Conservation (phyloP, 37 sponge, comb jelly and placozoan genomes). For the Haliclona indistincta region DNA sequence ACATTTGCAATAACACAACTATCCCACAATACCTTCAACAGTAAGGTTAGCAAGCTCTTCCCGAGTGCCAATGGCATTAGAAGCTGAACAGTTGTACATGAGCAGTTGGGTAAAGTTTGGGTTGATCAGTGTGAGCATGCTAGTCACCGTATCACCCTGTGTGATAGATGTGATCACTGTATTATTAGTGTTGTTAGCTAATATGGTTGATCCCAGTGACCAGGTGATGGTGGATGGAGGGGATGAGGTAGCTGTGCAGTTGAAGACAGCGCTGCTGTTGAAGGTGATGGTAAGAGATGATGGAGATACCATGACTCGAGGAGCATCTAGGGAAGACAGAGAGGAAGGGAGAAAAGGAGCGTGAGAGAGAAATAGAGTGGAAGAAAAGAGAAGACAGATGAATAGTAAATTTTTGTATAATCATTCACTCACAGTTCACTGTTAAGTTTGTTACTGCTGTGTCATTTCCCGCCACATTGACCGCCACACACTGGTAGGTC, state of each 20-base stretch:
- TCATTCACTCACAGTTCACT: no score
- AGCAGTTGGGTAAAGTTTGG: no score
- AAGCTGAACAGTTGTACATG: conserved; percentile 51
- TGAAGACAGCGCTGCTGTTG: neutral
- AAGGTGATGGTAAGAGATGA: no score
- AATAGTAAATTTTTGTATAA: no score
- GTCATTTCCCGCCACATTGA: conserved; percentile 4
- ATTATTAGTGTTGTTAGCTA: no score
- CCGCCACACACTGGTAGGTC: neutral
- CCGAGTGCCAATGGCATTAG: conserved; percentile 21
- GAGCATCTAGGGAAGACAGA: neutral
- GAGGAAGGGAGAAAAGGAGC: neutral
- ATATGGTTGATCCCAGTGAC: no score
- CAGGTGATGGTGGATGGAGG: conserved; percentile 55
- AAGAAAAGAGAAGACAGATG: neutral
- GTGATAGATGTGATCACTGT: no score
- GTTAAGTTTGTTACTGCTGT: neutral
- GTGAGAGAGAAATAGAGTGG: neutral
- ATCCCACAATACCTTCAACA: conserved; percentile 76
- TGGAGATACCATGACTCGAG: neutral
- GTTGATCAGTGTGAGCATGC: no score
- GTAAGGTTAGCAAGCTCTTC: conserved; percentile 30
- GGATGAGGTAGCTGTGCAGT: conserved; percentile 58
- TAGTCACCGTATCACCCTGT: no score
- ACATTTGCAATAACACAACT: no score